These are phyloP conservation scores for Nothocercus nigrocapillus DNA, from an alignment of 2,113 vertebrate species.

Conservation along the genomic window DNA sequence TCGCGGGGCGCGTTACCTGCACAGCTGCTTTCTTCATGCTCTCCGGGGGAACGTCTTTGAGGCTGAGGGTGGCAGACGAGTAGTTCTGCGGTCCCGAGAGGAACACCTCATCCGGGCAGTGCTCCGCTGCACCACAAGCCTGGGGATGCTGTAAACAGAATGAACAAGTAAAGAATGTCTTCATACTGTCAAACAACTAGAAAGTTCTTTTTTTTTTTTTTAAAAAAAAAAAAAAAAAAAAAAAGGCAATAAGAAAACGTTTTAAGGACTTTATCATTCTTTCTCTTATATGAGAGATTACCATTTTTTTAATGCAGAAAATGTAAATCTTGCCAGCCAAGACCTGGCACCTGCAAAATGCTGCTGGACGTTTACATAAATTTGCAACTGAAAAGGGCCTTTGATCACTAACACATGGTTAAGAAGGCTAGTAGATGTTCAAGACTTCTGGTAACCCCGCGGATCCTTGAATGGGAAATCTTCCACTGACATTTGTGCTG, in stretches of 20 bases:
- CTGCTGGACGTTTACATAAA: not conserved
- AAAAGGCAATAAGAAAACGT: constrained; percentile 3
- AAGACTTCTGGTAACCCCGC: too few species aligned
- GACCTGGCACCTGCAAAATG: not conserved
- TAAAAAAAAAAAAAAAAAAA: not conserved
- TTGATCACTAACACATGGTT: not conserved
- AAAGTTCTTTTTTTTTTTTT: not conserved
- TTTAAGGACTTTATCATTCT: not conserved
- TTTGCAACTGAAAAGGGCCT: not conserved
- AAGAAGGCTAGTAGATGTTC: not conserved
- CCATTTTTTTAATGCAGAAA: not conserved
- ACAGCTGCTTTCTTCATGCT: constrained; percentile 88
- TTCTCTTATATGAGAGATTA: not conserved
- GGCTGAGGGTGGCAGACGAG: constrained; percentile 71
- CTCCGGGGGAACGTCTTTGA: constrained; percentile 82
- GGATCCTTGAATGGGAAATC: not conserved
- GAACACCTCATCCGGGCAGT: constrained; percentile 88
- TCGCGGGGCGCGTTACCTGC: constrained; percentile 50
- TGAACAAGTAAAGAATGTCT: constrained; percentile 12
- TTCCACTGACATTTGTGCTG: not conserved
- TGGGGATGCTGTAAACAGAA: constrained; percentile 76
- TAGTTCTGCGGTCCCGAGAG: constrained; percentile 86
- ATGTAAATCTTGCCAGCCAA: not conserved
- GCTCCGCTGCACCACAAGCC: constrained; percentile 72
- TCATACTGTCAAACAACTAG: constrained; percentile 12